phyloP scores from a whole-genome alignment of 2,797 vertebrate genomes.

The Otolemur crassicaudatus region DNA sequence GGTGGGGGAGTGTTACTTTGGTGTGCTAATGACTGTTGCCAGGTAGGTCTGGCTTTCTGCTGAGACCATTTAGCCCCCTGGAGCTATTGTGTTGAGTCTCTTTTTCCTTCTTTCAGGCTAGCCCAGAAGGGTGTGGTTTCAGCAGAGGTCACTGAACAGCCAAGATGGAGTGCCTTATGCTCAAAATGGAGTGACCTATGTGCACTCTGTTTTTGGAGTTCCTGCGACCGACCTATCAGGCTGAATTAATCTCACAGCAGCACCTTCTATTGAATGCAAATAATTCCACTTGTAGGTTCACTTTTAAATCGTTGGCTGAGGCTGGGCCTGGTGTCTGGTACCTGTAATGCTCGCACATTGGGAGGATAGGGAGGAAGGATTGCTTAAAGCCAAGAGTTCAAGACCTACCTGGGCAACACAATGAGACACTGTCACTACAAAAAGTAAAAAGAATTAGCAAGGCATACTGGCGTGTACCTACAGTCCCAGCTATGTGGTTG shows the following conservation, averaged over 20 bases:
- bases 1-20: too few relatives aligned
- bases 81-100: too few relatives aligned
- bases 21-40: too few relatives aligned
- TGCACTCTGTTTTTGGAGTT: too few relatives aligned
- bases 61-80: too few relatives aligned
- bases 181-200: too few relatives aligned
- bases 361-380: neutral
- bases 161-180: too few relatives aligned
- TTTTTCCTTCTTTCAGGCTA: too few relatives aligned
- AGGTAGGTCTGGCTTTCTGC: too few relatives aligned
- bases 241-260: neutral
- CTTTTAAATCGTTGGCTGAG: neutral
- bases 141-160: too few relatives aligned
- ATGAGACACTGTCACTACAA: neutral
- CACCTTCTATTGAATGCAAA: neutral
- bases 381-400: neutral
- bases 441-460: neutral
- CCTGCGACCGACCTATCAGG: too few relatives aligned
- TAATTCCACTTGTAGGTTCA: neutral
- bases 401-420: neutral
- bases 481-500: neutral
- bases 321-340: neutral
- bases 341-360: neutral
- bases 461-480: neutral
- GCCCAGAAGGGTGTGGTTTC: too few relatives aligned